Evolutionary conservation across 2,113 vertebrate genomes (phyloP).

Genomic region (Nothoprocta pentlandii): DNA sequence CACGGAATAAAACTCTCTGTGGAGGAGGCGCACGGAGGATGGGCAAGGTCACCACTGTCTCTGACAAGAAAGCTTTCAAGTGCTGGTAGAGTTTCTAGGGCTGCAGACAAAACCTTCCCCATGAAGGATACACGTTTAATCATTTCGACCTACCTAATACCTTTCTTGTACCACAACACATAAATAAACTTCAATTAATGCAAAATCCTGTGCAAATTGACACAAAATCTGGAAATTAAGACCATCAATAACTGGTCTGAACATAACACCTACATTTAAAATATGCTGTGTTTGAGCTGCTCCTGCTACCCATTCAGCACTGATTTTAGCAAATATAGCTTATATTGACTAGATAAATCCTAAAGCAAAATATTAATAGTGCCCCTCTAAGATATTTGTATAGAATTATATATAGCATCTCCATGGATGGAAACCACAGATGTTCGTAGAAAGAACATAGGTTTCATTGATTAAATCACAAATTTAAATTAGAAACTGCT

Average conservation of each 20-base stretch:
- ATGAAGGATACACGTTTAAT: neutral
- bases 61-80: neutral
- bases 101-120: neutral
- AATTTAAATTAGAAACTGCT: neutral
- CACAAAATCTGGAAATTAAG: neutral
- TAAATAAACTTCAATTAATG: neutral
- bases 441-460: conserved; percentile 15
- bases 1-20: neutral
- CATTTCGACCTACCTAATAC: neutral
- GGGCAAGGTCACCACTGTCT: neutral
- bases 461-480: conserved; percentile 37
- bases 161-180: neutral
- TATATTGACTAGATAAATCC: neutral
- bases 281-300: neutral
- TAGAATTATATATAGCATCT: neutral
- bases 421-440: neutral
- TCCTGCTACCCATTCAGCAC: neutral
- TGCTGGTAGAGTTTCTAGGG: neutral
- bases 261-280: neutral
- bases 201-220: neutral
- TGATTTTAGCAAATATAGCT: neutral
- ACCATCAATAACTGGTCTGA: too few species aligned
- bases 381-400: neutral
- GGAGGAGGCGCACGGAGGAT: neutral
- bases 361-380: neutral